Percentiles rank a stretch among this genome's conserved stretches.
Evolutionary conservation across 37 sponge, comb jelly and placozoan species (phyloP).

Genomic region (Eunapius fragilis): DNA sequence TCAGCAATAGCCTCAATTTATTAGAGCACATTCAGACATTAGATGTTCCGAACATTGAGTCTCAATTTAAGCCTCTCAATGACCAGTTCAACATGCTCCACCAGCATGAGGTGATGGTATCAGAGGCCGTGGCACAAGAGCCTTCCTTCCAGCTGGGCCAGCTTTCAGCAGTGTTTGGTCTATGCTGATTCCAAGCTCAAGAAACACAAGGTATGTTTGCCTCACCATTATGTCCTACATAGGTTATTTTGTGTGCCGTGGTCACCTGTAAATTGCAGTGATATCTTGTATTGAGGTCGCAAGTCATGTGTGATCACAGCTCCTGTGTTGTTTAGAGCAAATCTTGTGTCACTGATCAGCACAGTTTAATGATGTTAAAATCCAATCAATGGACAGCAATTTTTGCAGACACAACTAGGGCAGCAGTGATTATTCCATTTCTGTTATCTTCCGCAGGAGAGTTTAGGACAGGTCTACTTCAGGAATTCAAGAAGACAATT

Average conservation of each 20-base stretch:
- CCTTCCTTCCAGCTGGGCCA: slow-evolving; percentile 60
- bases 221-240: not conserved
- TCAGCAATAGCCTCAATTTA: slow-evolving; percentile 83
- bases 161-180: slow-evolving; percentile 90
- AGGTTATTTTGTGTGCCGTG: no score
- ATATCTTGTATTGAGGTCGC: no score
- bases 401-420: no score
- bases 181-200: slow-evolving; percentile 89
- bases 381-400: no score
- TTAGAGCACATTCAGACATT: slow-evolving; percentile 82
- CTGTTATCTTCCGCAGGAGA: slow-evolving; percentile 62
- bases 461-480: slow-evolving; percentile 91
- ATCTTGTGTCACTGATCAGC: no score
- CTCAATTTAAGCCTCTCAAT: slow-evolving; percentile 88
- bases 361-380: not conserved
- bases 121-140: slow-evolving; percentile 44
- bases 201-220: slow-evolving; percentile 85
- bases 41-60: slow-evolving; percentile 72
- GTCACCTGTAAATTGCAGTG: no score
- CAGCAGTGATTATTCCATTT: not conserved
- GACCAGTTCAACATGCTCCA: slow-evolving; percentile 94
- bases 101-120: slow-evolving; percentile 85
- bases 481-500: slow-evolving; percentile 96
- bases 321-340: no score
- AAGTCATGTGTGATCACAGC: no score